Evolutionary conservation across 2,113 vertebrate genomes (phyloP).

Genomic region (Eptesicus fuscus): DNA sequence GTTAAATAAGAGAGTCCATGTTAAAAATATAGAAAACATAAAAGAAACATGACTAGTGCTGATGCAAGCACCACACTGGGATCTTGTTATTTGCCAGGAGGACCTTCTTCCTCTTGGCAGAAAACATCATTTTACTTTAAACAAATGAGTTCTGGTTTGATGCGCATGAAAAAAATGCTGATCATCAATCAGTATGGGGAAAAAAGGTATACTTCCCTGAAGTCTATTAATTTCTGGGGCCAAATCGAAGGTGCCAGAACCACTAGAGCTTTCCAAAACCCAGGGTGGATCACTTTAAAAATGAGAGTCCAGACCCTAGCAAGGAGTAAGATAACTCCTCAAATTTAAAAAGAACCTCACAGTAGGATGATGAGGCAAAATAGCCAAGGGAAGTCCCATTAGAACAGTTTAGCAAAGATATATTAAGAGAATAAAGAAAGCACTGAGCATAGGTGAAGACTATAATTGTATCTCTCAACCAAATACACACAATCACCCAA

Average conservation of each 20-base stretch:
- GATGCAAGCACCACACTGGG: background rate
- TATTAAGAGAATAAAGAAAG: background rate
- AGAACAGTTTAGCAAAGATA: background rate
- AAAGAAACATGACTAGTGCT: background rate
- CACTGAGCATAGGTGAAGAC: background rate
- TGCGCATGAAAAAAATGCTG: conserved; percentile 47
- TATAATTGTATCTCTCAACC: background rate
- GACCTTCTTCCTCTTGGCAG: conserved; percentile 28
- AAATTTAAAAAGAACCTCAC: background rate
- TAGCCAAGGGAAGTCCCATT: background rate
- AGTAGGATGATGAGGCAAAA: background rate
- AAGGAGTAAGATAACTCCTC: background rate
- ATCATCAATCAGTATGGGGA: conserved; percentile 20
- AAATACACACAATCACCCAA: background rate
- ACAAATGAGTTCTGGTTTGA: conserved; percentile 61
- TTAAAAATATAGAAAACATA: background rate
- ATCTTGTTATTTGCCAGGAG: conserved; percentile 11
- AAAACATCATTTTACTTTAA: conserved; percentile 33
- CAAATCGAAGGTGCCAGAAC: background rate
- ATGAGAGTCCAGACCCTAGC: background rate
- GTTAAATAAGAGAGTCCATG: background rate
- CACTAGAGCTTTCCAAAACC: background rate
- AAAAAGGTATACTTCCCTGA: background rate
- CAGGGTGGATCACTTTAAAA: conserved; percentile 33
- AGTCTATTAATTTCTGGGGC: background rate